phyloP scores from a whole-genome alignment of 2,113 vertebrate genomes.

The Cyprinodon variegatus region DNA sequence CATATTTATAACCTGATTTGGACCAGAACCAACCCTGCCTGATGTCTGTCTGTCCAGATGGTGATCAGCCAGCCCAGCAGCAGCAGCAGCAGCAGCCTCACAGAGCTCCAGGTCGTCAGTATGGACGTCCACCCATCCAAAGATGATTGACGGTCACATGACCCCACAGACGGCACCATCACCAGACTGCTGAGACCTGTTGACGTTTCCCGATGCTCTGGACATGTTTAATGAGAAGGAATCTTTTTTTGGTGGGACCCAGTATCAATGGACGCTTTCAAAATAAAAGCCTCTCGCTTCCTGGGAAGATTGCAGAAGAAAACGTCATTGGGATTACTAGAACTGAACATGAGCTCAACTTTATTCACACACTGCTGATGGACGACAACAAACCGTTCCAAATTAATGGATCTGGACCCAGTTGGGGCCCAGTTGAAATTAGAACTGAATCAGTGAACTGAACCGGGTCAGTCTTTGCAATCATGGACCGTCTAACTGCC shows the following conservation, averaged over 20 bases:
- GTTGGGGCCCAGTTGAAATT: background rate
- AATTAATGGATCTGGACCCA: background rate
- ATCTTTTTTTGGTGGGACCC: background rate
- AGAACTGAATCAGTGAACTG: background rate
- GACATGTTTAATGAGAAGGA: background rate
- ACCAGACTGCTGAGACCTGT: background rate
- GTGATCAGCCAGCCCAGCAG: slow-evolving; percentile 91
- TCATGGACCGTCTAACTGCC: too few relatives aligned
- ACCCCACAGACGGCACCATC: background rate
- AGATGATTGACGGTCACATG: slow-evolving; percentile 82
- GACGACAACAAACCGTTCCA: background rate
- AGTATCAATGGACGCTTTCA: background rate
- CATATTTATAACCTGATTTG: too few relatives aligned
- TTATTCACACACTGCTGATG: background rate
- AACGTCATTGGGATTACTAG: background rate
- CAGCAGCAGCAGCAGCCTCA: slow-evolving; percentile 86
- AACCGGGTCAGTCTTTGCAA: background rate
- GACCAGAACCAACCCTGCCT: too few relatives aligned
- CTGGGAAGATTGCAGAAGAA: background rate
- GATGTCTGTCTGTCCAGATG: slow-evolving; percentile 81
- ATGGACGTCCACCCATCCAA: slow-evolving; percentile 89
- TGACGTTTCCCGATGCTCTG: background rate
- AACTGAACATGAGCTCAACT: background rate
- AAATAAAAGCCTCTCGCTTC: background rate
- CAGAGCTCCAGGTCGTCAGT: slow-evolving; percentile 94